phyloP scores from a whole-genome alignment of 2,113 vertebrate genomes.

The Leptodactylus fuscus region DNA sequence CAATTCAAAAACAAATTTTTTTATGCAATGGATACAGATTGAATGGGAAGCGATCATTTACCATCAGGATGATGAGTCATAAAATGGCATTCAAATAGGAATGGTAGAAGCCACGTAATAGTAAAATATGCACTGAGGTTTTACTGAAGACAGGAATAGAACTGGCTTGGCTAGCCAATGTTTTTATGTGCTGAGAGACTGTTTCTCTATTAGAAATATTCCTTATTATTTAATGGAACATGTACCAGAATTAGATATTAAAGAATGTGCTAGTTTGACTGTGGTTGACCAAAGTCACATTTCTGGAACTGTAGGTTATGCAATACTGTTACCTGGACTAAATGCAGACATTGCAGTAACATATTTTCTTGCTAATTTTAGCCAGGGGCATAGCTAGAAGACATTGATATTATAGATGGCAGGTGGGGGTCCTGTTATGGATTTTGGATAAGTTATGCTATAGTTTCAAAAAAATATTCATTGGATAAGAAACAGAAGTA shows the following conservation, averaged over 20 bases:
- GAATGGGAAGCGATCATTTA: not conserved
- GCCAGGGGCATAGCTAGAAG: not conserved
- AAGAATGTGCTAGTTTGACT: not conserved
- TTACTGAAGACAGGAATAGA: constrained; percentile 27
- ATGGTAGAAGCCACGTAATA: not conserved
- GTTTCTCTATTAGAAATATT: not conserved
- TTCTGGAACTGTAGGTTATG: not conserved
- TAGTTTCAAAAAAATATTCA: too few species aligned
- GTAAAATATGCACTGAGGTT: constrained; percentile 8
- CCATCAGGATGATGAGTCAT: constrained; percentile 10
- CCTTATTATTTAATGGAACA: constrained; percentile 25
- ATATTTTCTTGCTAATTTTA: not conserved
- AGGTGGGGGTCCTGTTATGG: too few species aligned
- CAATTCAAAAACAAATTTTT: not conserved
- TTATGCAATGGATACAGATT: not conserved
- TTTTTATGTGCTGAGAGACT: constrained; percentile 5
- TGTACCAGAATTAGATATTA: not conserved
- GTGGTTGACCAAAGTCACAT: not conserved
- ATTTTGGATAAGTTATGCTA: too few species aligned
- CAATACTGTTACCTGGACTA: not conserved
- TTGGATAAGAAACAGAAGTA: too few species aligned
- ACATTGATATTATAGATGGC: not conserved
- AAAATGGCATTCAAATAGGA: not conserved
- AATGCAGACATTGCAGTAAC: not conserved
- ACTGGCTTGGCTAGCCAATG: not conserved